Evolutionary conservation across 2,888 invertebrate species (phyloP).

Genomic region (Orthosia gracilis): DNA sequence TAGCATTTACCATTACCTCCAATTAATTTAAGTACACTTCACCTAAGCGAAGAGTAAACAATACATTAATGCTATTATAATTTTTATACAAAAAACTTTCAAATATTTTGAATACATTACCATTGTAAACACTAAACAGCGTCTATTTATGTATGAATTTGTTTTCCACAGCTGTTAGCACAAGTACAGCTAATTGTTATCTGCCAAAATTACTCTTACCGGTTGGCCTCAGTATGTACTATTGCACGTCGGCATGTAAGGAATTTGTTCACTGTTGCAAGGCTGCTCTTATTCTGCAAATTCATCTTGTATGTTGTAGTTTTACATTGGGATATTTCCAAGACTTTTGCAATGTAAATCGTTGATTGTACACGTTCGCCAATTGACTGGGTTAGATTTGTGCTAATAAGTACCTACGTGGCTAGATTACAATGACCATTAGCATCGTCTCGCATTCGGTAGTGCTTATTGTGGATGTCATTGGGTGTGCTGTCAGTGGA

Average conservation of each 20-base stretch:
- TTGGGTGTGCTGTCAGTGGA: conserved; percentile 10
- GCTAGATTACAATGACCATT: conserved; percentile 32
- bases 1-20: background rate
- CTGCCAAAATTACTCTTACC: conserved; percentile 56
- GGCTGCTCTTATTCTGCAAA: conserved; percentile 52
- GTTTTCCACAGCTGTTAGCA: conserved; percentile 44
- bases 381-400: conserved; percentile 8
- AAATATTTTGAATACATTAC: conserved; percentile 52
- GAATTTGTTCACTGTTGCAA: conserved; percentile 62
- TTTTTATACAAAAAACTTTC: conserved; percentile 27
- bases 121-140: conserved; percentile 52
- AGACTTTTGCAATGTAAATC: conserved; percentile 44
- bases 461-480: background rate
- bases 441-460: conserved; percentile 13
- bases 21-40: conserved; percentile 14
- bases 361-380: conserved; percentile 21
- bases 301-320: conserved; percentile 54
- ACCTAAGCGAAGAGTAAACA: conserved; percentile 32
- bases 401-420: conserved; percentile 24
- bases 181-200: conserved; percentile 48
- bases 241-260: conserved; percentile 44
- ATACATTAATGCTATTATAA: conserved; percentile 10
- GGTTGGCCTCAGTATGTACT: conserved; percentile 40
- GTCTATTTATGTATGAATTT: conserved; percentile 47
- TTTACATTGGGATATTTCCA: conserved; percentile 37